A percentile compares a stretch with the other conserved stretches of the same genome.
phyloP scores from a whole-genome alignment of 2,888 invertebrate species.

The Ypsolopha scabrella region DNA sequence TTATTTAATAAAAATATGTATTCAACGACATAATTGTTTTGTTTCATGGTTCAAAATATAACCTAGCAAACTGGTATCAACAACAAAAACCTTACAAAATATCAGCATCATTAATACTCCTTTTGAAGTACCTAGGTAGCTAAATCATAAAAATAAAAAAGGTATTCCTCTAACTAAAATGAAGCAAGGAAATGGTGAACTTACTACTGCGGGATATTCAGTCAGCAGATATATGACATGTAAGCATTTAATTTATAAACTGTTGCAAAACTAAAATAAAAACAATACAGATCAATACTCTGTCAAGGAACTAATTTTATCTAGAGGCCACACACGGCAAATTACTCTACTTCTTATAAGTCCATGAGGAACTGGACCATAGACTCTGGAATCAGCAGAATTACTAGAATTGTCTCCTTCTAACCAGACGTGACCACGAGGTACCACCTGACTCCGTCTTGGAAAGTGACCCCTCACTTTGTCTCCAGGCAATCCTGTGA shows the following conservation, averaged over 20 bases:
- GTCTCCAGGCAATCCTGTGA: constrained; percentile 83
- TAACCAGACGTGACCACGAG: constrained; percentile 90
- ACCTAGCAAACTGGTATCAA: too few species aligned
- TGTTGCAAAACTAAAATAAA: background rate
- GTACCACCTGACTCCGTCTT: constrained; percentile 71
- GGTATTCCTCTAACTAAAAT: too few species aligned
- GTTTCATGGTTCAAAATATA: background rate
- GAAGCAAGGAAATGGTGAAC: too few species aligned
- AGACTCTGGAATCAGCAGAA: constrained; percentile 88
- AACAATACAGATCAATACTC: constrained; percentile 16
- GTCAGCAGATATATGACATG: too few species aligned
- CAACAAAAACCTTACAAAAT: too few species aligned
- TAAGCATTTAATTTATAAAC: too few species aligned
- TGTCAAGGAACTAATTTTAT: constrained; percentile 50
- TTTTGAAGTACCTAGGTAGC: too few species aligned
- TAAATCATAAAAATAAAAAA: too few species aligned
- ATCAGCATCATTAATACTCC: too few species aligned
- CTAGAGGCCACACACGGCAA: constrained; percentile 83
- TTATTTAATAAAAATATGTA: background rate
- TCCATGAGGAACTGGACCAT: constrained; percentile 91
- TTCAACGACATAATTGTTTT: background rate
- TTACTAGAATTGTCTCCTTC: constrained; percentile 90
- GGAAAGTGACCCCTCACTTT: constrained; percentile 60
- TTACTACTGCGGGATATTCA: too few species aligned
- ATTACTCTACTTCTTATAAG: constrained; percentile 85